Conservation (phyloP, 2,113 vertebrate genomes). For the Machaerirhynchus nigripectus region DNA sequence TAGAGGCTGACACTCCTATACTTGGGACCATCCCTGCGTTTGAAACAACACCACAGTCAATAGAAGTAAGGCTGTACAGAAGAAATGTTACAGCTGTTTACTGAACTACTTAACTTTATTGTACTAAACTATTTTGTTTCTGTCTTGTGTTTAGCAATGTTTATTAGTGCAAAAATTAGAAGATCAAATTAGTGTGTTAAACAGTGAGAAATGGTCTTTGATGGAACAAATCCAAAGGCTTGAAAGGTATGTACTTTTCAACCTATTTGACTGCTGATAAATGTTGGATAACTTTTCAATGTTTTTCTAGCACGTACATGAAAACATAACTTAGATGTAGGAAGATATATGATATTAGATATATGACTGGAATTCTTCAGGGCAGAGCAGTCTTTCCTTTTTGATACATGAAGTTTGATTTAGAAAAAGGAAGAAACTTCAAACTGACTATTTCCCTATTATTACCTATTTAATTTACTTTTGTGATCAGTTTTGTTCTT, state of each 20-base stretch:
- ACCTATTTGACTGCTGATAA: not conserved
- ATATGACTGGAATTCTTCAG: not conserved
- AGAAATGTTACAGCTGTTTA: not conserved
- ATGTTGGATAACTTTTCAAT: not conserved
- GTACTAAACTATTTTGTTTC: constrained; percentile 44
- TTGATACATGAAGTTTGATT: not conserved
- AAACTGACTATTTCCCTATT: not conserved
- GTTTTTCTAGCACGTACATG: not conserved
- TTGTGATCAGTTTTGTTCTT: not conserved
- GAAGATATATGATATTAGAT: too few relatives aligned
- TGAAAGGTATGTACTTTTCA: constrained; percentile 81
- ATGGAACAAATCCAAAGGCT: constrained; percentile 92
- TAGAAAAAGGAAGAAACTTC: not conserved
- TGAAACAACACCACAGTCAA: constrained; percentile 62
- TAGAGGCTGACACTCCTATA: constrained; percentile 75
- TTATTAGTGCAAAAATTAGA: constrained; percentile 92
- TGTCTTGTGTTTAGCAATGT: constrained; percentile 79
- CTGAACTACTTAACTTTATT: not conserved
- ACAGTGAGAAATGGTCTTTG: constrained; percentile 89
- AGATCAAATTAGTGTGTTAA: constrained; percentile 92
- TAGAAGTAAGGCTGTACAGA: constrained; percentile 66
- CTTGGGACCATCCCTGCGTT: constrained; percentile 48
- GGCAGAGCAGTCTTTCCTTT: not conserved
- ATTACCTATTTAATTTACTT: not conserved
- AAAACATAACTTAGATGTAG: not conserved